phyloP scores from a whole-genome alignment of 2,113 vertebrate species.

The Elgaria multicarinata region DNA sequence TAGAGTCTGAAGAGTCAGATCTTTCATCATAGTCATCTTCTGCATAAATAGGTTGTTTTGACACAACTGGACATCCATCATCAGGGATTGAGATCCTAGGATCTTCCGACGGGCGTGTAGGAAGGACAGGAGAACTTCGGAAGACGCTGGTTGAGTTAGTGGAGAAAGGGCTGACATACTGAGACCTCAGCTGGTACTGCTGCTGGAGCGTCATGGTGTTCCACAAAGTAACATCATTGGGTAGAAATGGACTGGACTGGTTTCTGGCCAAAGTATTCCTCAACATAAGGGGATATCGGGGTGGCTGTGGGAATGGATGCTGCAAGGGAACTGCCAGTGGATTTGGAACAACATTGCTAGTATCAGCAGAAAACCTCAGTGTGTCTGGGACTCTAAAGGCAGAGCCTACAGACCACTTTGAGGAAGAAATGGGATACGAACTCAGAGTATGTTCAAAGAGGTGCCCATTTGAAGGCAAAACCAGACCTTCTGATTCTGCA shows the following conservation, averaged over 20 bases:
- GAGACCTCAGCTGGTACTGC: slow-evolving; percentile 95
- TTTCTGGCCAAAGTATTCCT: slow-evolving; percentile 91
- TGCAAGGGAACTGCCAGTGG: slow-evolving; percentile 88
- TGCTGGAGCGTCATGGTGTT: slow-evolving; percentile 98
- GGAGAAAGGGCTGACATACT: slow-evolving; percentile 94
- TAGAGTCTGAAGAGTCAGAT: slow-evolving; percentile 94
- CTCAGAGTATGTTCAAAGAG: slow-evolving; percentile 91
- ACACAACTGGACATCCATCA: slow-evolving; percentile 85
- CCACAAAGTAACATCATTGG: slow-evolving; percentile 95
- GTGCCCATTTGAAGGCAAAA: slow-evolving; percentile 88
- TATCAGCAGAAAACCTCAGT: slow-evolving; percentile 88
- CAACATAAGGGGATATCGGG: slow-evolving; percentile 93
- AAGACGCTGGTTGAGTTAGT: slow-evolving; percentile 82
- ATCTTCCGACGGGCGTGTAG: slow-evolving; percentile 84
- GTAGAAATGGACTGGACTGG: slow-evolving; percentile 88
- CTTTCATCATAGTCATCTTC: slow-evolving; percentile 96
- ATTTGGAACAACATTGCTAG: slow-evolving; percentile 82
- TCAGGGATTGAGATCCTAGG: slow-evolving; percentile 86
- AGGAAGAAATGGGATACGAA: slow-evolving; percentile 90
- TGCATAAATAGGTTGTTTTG: slow-evolving; percentile 90
- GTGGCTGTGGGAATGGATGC: slow-evolving; percentile 91
- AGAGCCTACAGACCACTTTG: slow-evolving; percentile 97
- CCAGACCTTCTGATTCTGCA: slow-evolving; percentile 81
- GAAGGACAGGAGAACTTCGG: slow-evolving; percentile 86
- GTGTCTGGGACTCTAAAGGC: slow-evolving; percentile 96